Conservation (phyloP, 2,888 invertebrate species). For the Dryobotodes eremita region DNA sequence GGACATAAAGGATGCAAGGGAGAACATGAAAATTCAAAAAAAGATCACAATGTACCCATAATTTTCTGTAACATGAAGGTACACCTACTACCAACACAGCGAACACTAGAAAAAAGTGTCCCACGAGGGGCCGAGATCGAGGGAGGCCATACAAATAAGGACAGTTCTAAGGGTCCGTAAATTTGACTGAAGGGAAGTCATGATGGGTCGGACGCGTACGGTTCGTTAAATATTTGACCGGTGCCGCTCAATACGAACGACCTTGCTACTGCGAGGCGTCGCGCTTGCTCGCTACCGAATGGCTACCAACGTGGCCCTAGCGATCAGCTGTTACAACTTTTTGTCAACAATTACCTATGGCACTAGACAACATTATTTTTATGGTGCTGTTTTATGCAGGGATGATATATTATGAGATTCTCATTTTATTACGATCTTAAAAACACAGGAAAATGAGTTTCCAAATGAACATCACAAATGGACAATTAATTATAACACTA, state of each 20-base stretch:
- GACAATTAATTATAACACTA: slow-evolving; percentile 11
- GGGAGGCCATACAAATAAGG: slow-evolving; percentile 43
- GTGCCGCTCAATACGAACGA: slow-evolving; percentile 83
- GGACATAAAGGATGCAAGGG: slow-evolving; percentile 68
- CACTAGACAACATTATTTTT: slow-evolving; percentile 3
- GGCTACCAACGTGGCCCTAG: slow-evolving; percentile 75
- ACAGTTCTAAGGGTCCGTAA: slow-evolving; percentile 49
- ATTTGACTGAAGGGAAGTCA: slow-evolving; percentile 63
- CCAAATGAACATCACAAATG: slow-evolving; percentile 26
- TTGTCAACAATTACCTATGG: slow-evolving; percentile 67
- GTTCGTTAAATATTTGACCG: slow-evolving; percentile 81
- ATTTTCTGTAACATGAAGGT: slow-evolving; percentile 12
- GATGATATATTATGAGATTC: background rate
- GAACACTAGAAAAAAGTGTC: slow-evolving; percentile 14
- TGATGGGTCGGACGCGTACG: slow-evolving; percentile 67
- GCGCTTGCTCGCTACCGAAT: slow-evolving; percentile 77
- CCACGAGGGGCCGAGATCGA: background rate
- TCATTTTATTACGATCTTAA: background rate
- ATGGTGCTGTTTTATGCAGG: background rate
- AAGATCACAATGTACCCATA: slow-evolving; percentile 60
- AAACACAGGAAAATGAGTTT: slow-evolving; percentile 1
- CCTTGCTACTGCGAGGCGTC: slow-evolving; percentile 79
- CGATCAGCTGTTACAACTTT: slow-evolving; percentile 78
- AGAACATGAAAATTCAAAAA: slow-evolving; percentile 69
- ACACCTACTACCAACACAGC: slow-evolving; percentile 8